phyloP scores from a whole-genome alignment of 2,113 vertebrate genomes.

The Sinocyclocheilus rhinocerous region DNA sequence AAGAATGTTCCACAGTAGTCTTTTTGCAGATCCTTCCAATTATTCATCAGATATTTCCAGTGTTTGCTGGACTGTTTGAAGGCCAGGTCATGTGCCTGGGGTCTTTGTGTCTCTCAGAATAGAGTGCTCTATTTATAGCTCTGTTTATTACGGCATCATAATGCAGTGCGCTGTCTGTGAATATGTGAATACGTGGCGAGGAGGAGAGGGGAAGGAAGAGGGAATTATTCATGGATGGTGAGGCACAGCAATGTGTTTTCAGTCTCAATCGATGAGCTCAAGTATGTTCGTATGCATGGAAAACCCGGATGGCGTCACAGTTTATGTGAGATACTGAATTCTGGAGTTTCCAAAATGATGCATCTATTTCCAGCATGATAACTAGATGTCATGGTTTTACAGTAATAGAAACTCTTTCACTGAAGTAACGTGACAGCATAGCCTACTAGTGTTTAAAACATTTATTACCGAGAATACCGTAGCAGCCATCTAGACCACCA shows the following conservation, averaged over 20 bases:
- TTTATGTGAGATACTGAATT: background rate
- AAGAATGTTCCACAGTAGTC: background rate
- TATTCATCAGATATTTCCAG: conserved; percentile 25
- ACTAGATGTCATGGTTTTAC: background rate
- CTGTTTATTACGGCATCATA: conserved; percentile 51
- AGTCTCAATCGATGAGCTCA: background rate
- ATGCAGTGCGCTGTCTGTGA: conserved; percentile 37
- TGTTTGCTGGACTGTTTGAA: conserved; percentile 49
- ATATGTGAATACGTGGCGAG: conserved; percentile 24
- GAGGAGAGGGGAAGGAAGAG: background rate
- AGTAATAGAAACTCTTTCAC: too few relatives aligned
- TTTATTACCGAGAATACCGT: background rate
- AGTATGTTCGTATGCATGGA: conserved; percentile 4
- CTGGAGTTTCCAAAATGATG: background rate
- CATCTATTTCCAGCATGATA: background rate
- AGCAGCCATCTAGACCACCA: too few relatives aligned
- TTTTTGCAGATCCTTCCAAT: conserved; percentile 4
- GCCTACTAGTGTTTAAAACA: background rate
- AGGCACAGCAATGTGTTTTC: conserved; percentile 20
- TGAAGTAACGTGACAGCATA: background rate
- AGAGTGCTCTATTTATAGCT: conserved; percentile 52
- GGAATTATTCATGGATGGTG: conserved; percentile 18
- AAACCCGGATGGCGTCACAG: background rate
- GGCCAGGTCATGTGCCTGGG: conserved; percentile 40
- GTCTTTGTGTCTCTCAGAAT: conserved; percentile 39